phyloP scores from a whole-genome alignment of 2,888 invertebrate genomes.

The Drosophila birchii region DNA sequence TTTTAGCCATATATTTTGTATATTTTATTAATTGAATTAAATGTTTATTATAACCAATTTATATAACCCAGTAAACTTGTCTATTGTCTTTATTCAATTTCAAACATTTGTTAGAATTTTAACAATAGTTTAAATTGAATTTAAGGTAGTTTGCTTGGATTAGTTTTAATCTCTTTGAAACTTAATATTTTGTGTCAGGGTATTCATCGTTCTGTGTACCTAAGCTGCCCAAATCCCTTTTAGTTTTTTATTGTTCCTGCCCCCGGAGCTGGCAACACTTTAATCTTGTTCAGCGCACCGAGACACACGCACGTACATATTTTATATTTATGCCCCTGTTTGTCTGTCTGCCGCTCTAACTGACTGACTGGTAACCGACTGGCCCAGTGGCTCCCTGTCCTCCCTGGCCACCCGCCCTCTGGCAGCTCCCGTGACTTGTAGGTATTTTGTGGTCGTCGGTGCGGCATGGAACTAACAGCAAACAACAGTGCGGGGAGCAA shows the following conservation, averaged over 20 bases:
- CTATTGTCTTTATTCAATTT: too few species aligned
- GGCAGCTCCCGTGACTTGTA: constrained; percentile 61
- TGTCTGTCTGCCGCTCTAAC: constrained; percentile 55
- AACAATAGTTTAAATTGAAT: neutral
- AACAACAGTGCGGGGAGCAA: constrained; percentile 36
- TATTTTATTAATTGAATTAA: neutral
- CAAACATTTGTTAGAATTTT: neutral
- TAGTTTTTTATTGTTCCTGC: constrained; percentile 44
- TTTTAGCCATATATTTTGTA: too few species aligned
- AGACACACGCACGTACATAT: constrained; percentile 57
- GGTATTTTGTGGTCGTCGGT: constrained; percentile 72
- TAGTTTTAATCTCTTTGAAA: neutral
- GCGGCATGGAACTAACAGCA: constrained; percentile 66
- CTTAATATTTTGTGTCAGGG: neutral
- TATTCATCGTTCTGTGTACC: constrained; percentile 2
- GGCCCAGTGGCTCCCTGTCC: constrained; percentile 11
- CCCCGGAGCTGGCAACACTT: constrained; percentile 62
- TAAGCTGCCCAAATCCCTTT: constrained; percentile 4
- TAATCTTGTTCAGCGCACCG: constrained; percentile 67
- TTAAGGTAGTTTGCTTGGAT: neutral
- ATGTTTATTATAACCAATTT: neutral
- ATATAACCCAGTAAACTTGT: neutral
- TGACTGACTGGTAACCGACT: constrained; percentile 55
- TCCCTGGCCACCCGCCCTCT: neutral
- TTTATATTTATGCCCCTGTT: constrained; percentile 80